Conservation (phyloP, 2,888 invertebrate species). For the Microplitis deprimator region DNA sequence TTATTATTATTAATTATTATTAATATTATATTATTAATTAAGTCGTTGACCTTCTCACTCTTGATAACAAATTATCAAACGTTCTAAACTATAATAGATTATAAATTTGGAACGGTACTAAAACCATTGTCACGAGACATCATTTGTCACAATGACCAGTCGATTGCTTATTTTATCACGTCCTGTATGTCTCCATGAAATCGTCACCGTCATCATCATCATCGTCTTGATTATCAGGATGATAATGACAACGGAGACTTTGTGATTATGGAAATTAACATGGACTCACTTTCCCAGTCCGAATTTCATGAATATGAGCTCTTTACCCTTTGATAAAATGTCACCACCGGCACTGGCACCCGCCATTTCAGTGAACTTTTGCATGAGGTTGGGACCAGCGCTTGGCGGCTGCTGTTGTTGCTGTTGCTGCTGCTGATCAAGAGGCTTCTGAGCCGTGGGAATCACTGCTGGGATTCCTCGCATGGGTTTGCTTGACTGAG, state of each 20-base stretch:
- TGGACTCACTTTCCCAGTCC: slow-evolving; percentile 79
- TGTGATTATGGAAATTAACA: slow-evolving; percentile 16
- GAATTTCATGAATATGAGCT: slow-evolving; percentile 95
- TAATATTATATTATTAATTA: not conserved
- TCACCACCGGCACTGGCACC: slow-evolving; percentile 86
- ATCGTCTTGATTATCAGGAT: slow-evolving; percentile 18
- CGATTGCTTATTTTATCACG: slow-evolving; percentile 9
- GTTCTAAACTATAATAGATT: not conserved
- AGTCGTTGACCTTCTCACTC: slow-evolving; percentile 14
- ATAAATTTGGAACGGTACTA: slow-evolving; percentile 14
- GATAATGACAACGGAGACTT: slow-evolving; percentile 41
- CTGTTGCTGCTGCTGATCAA: slow-evolving; percentile 68
- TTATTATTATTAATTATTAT: not conserved
- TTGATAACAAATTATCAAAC: not conserved
- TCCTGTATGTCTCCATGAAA: not conserved
- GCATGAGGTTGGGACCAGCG: slow-evolving; percentile 84
- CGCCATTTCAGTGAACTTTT: slow-evolving; percentile 90
- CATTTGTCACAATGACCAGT: slow-evolving; percentile 10
- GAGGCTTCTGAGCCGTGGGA: slow-evolving; percentile 71
- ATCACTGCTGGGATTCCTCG: slow-evolving; percentile 74
- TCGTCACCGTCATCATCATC: slow-evolving; percentile 8
- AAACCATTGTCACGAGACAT: slow-evolving; percentile 37
- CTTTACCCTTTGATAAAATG: slow-evolving; percentile 92
- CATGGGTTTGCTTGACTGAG: slow-evolving; percentile 63
- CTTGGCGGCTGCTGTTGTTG: slow-evolving; percentile 70